Conservation (phyloP, 2,113 vertebrate species). For the Lipotes vexillifer region DNA sequence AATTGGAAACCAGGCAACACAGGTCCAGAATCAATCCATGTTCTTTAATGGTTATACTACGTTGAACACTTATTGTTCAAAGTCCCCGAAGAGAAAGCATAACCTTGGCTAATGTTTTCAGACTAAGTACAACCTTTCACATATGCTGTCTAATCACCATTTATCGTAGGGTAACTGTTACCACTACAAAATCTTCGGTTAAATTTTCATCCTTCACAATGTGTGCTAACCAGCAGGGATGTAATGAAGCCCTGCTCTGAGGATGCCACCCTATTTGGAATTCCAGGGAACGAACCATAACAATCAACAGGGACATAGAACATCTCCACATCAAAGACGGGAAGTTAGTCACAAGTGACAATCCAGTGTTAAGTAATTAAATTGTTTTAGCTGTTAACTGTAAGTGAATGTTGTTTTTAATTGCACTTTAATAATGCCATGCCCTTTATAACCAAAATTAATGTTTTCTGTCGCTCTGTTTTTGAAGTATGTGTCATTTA, state of each 20-base stretch:
- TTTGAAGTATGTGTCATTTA: conserved; percentile 86
- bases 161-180: not conserved
- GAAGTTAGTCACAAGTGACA: conserved; percentile 78
- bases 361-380: conserved; percentile 81
- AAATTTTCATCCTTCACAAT: not conserved
- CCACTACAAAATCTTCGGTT: not conserved
- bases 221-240: not conserved
- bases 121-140: not conserved
- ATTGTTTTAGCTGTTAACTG: conserved; percentile 82
- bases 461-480: conserved; percentile 82
- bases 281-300: not conserved
- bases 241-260: not conserved
- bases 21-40: not conserved
- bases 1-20: not conserved
- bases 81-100: not conserved
- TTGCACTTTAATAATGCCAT: conserved; percentile 87
- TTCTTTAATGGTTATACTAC: not conserved
- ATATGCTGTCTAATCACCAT: not conserved
- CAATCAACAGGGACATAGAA: conserved; percentile 53
- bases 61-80: not conserved
- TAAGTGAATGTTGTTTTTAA: conserved; percentile 84
- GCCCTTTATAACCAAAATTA: conserved; percentile 85
- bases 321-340: conserved; percentile 58
- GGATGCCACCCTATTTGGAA: conserved; percentile 31
- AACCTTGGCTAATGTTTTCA: not conserved